Evolutionary conservation across 2,888 invertebrate genomes (phyloP), one percentile per base, ranked within the genome.

Genomic region (Iselma pallidipennis): DNA sequence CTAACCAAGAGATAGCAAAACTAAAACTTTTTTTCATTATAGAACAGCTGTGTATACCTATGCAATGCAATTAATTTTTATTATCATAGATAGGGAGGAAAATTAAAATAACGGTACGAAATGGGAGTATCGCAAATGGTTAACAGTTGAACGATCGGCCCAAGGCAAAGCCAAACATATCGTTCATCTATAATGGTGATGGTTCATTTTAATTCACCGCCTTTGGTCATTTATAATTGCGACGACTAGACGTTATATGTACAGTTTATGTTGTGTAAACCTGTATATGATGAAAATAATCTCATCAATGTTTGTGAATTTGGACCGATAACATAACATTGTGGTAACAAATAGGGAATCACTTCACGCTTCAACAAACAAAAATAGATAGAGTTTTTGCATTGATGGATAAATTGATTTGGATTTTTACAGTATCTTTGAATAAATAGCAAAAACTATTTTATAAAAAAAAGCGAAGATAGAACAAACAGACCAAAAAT

Each of bases 151-250:
- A 26, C 45, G 55, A 50, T 58, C 48, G 4, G 54, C 63, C 55
- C 10, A 19, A 42, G 63, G 63, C 63, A 31, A 45, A 48, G 29
- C 42, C 57, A 63, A 63, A 63, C 63, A 63, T 63, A 56, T 60
- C 63, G 58, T 57, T 37, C 55, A 49, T 60, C 59, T 55, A 63
- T 60, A 59, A 60, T 60, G n/a, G 60, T 49, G 57, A 57, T 60
- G 63, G 59, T 63, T 60, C 63, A 63, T 63, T 63, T 63, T 63
- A 63, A 63, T 63, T 60, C 49, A 50, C 29, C 29, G 50, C 63
- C 57, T 45, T 12, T 9, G 57, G 63, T 50, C 53, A 33, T 57
- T 63, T 63, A 60, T 63, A 63, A 63, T 63, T 63, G 63, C 60
- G 54, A 57, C 57, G 61, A 55, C 51, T 63, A 57, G 52, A 57